These are phyloP conservation scores for Heteromormyrus szaboi DNA, from an alignment of 2,797 vertebrate species.

Conservation along the genomic window DNA sequence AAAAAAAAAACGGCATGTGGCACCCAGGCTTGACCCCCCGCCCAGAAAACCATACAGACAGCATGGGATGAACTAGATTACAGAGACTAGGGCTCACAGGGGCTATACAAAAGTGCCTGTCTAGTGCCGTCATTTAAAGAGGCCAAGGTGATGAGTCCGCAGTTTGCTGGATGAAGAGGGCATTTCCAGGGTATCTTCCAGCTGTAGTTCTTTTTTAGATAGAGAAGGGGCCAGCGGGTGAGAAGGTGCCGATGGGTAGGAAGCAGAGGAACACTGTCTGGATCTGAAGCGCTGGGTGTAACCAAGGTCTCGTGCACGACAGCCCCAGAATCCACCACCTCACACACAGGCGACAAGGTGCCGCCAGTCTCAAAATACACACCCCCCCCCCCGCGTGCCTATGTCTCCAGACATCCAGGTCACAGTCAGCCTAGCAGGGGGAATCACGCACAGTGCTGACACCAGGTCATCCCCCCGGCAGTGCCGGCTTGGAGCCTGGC, in stretches of 20 bases:
- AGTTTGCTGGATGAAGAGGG: background rate
- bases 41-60: background rate
- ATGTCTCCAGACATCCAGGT: background rate
- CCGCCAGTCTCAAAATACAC: background rate
- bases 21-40: background rate
- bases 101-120: background rate
- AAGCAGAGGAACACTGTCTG: background rate
- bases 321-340: background rate
- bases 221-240: background rate
- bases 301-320: background rate
- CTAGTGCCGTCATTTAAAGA: background rate
- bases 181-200: background rate
- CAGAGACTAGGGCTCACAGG: background rate
- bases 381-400: background rate
- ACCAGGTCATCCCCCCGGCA: background rate
- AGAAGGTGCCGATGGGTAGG: background rate
- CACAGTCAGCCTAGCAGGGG: background rate
- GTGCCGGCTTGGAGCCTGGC: background rate
- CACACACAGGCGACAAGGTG: background rate
- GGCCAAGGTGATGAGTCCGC: background rate
- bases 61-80: background rate
- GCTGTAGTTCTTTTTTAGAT: background rate
- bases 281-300: background rate
- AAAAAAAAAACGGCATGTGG: background rate
- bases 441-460: background rate